These are phyloP conservation scores for Clarias magur DNA, from an alignment of 2,113 vertebrate genomes.

Conservation along the genomic window DNA sequence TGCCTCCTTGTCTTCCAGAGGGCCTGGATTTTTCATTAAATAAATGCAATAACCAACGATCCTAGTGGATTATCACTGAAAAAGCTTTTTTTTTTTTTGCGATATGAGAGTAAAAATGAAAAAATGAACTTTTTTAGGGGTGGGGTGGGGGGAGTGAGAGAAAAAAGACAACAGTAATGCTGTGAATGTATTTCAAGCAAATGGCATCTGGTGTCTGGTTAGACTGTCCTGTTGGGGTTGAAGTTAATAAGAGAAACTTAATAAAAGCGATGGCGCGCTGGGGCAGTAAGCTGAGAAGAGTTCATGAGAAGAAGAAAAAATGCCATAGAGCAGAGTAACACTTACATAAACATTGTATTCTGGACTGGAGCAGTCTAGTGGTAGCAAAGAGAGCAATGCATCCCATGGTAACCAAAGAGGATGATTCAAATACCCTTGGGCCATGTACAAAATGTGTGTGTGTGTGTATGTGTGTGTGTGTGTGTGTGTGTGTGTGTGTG, in stretches of 20 bases:
- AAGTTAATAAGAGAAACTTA: slow-evolving; percentile 47
- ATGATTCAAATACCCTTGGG: slow-evolving; percentile 37
- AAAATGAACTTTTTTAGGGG: slow-evolving; percentile 43
- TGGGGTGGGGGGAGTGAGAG: neutral
- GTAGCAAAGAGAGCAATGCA: slow-evolving; percentile 31
- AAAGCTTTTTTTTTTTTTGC: slow-evolving; percentile 52
- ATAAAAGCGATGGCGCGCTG: slow-evolving; percentile 43
- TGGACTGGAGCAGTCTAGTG: slow-evolving; percentile 10
- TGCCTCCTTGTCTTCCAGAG: slow-evolving; percentile 41
- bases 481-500: neutral
- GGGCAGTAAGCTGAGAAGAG: slow-evolving; percentile 14
- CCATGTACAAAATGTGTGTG: slow-evolving; percentile 16
- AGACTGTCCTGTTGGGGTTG: slow-evolving; percentile 49
- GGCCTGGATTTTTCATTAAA: slow-evolving; percentile 58
- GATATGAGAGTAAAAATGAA: slow-evolving; percentile 55
- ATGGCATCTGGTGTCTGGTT: slow-evolving; percentile 44
- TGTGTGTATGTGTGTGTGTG: neutral
- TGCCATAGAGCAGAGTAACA: slow-evolving; percentile 27
- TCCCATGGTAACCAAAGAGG: slow-evolving; percentile 31
- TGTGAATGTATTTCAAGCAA: slow-evolving; percentile 48
- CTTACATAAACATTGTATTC: slow-evolving; percentile 42
- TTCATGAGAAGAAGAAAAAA: slow-evolving; percentile 33
- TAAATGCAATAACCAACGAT: slow-evolving; percentile 60
- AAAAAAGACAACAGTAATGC: slow-evolving; percentile 26
- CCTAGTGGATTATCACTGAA: slow-evolving; percentile 56